Conservation (phyloP, 2,888 invertebrate genomes). For the Tetramorium bicarinatum region DNA sequence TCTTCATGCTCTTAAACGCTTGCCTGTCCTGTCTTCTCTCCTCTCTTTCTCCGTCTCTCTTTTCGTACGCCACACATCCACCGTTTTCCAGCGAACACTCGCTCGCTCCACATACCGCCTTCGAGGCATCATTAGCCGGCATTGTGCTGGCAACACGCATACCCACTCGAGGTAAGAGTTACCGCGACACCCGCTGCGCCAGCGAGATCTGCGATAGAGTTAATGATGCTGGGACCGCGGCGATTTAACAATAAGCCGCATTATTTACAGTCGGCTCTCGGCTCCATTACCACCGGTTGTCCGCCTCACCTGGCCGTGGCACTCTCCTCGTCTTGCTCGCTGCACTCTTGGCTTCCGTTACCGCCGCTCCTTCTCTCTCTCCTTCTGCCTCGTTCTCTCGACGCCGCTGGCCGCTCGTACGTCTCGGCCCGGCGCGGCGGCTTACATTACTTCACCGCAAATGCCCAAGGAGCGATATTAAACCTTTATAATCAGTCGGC, state of each 20-base stretch:
- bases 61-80: constrained; percentile 59
- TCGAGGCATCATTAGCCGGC: constrained; percentile 83
- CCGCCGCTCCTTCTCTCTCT: constrained; percentile 21
- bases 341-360: constrained; percentile 31
- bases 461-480: constrained; percentile 71
- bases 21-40: constrained; percentile 57
- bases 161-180: constrained; percentile 82
- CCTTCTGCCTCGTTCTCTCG: constrained; percentile 28
- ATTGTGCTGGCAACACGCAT: constrained; percentile 79
- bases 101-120: constrained; percentile 76
- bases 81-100: constrained; percentile 51
- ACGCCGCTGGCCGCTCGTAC: constrained; percentile 49
- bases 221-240: constrained; percentile 83
- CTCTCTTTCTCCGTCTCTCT: constrained; percentile 55
- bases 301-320: constrained; percentile 73
- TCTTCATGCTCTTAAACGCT: constrained; percentile 30
- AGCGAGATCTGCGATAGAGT: constrained; percentile 84
- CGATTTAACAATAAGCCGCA: constrained; percentile 83
- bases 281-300: constrained; percentile 77
- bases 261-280: constrained; percentile 82
- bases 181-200: constrained; percentile 84
- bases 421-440: constrained; percentile 65
- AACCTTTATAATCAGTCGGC: constrained; percentile 77
- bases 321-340: constrained; percentile 30
- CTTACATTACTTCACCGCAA: constrained; percentile 72